phyloP scores from a whole-genome alignment of 2,797 vertebrate genomes.

The Champsocephalus esox region DNA sequence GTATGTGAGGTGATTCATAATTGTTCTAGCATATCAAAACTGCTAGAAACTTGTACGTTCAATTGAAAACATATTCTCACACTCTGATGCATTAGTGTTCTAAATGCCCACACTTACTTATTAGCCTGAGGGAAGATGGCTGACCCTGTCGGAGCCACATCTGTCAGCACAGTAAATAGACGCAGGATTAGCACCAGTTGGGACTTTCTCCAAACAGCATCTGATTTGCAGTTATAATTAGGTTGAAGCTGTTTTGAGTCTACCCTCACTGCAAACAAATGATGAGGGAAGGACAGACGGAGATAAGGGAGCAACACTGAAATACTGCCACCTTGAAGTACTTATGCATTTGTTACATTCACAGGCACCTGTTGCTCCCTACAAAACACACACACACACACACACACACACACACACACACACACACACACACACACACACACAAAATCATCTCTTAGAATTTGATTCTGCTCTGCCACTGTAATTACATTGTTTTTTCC shows the following conservation, averaged over 20 bases:
- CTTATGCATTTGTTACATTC: constrained; percentile 26
- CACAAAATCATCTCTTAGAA: neutral
- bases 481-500: constrained; percentile 17
- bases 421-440: neutral
- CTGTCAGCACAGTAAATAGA: constrained; percentile 31
- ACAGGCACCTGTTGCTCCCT: neutral
- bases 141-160: constrained; percentile 25
- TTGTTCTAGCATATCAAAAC: constrained; percentile 43
- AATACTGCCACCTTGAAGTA: constrained; percentile 8
- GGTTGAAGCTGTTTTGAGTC: neutral
- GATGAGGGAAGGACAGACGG: constrained; percentile 3
- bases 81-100: constrained; percentile 39
- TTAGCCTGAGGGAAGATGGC: constrained; percentile 34
- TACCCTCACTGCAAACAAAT: constrained; percentile 11
- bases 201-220: constrained; percentile 7
- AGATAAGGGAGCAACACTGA: constrained; percentile 13
- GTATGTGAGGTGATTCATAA: neutral
- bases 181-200: constrained; percentile 12
- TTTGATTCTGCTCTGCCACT: neutral
- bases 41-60: constrained; percentile 38
- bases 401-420: neutral
- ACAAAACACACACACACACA: neutral
- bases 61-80: constrained; percentile 47
- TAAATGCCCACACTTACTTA: constrained; percentile 38
- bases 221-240: constrained; percentile 16